Evolutionary conservation across 1,140 invertebrate species (phyloP).

Genomic region (Antheraea pernyi): DNA sequence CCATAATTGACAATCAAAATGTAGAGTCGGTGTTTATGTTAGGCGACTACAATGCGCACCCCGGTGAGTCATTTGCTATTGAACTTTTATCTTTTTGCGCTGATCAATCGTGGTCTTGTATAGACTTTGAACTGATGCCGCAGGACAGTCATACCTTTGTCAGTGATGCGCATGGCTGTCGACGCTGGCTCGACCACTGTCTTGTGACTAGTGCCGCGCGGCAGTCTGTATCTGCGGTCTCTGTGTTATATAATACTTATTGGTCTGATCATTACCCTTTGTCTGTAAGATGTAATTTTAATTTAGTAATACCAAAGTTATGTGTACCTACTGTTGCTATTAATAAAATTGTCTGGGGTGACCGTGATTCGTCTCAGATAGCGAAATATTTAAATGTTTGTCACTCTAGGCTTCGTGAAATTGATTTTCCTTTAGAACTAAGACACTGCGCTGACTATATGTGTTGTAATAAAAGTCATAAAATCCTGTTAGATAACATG

Average conservation of each 20-base stretch:
- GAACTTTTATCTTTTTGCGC: conserved; percentile 25
- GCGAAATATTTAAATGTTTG: background rate
- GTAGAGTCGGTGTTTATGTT: conserved; percentile 25
- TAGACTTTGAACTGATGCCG: conserved; percentile 24
- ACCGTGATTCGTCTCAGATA: no score
- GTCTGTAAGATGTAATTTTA: conserved; percentile 8
- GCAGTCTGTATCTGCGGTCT: conserved; percentile 15
- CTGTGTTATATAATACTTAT: conserved; percentile 22
- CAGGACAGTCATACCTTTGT: conserved; percentile 23
- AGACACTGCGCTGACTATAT: conserved; percentile 11
- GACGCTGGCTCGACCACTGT: conserved; percentile 30
- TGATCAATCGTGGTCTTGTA: conserved; percentile 24
- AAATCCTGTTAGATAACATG: background rate
- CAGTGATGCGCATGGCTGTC: conserved; percentile 28
- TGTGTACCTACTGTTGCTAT: no score
- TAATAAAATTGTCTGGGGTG: no score
- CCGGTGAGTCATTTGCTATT: conserved; percentile 20
- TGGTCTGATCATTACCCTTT: conserved; percentile 34
- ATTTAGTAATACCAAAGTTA: background rate
- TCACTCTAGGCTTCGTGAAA: conserved; percentile 10
- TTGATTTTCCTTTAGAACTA: conserved; percentile 12
- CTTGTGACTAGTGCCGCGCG: conserved; percentile 18
- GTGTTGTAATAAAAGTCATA: conserved; percentile 5
- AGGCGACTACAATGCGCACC: conserved; percentile 33
- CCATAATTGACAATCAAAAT: conserved; percentile 19